These are phyloP conservation scores for Balaenoptera acutorostrata DNA, from an alignment of 2,113 vertebrate genomes.

Conservation along the genomic window DNA sequence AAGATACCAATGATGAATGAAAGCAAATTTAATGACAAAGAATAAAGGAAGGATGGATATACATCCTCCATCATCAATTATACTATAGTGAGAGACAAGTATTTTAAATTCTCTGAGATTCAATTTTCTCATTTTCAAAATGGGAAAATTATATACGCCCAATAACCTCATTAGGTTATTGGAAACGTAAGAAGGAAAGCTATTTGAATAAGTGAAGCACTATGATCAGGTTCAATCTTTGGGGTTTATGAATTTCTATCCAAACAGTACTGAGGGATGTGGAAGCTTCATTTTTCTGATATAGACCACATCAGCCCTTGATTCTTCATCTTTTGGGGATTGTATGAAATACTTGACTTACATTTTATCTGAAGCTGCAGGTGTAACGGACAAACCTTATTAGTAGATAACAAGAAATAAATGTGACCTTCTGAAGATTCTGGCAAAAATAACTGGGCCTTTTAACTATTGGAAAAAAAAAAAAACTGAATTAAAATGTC, in stretches of 20 bases:
- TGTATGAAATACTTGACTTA: neutral
- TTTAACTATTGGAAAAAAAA: neutral
- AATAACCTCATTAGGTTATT: neutral
- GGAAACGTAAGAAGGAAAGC: neutral
- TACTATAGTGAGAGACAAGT: fast-evolving
- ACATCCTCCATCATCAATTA: neutral
- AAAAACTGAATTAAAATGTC: neutral
- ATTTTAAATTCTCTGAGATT: neutral
- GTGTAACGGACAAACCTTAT: neutral
- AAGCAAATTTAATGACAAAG: neutral
- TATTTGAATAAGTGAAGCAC: neutral
- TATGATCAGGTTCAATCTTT: neutral
- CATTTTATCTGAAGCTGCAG: neutral
- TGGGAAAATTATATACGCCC: neutral
- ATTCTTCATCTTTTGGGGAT: neutral
- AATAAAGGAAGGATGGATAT: neutral
- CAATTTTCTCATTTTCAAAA: neutral
- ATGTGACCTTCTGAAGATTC: neutral
- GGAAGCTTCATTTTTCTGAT: neutral
- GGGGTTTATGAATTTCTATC: neutral
- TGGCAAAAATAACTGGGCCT: neutral
- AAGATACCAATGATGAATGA: fast-evolving
- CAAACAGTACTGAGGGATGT: neutral
- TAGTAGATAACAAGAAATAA: neutral
- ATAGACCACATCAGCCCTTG: neutral